phyloP scores from a whole-genome alignment of 2,797 vertebrate genomes.

The Glyptemys insculpta region DNA sequence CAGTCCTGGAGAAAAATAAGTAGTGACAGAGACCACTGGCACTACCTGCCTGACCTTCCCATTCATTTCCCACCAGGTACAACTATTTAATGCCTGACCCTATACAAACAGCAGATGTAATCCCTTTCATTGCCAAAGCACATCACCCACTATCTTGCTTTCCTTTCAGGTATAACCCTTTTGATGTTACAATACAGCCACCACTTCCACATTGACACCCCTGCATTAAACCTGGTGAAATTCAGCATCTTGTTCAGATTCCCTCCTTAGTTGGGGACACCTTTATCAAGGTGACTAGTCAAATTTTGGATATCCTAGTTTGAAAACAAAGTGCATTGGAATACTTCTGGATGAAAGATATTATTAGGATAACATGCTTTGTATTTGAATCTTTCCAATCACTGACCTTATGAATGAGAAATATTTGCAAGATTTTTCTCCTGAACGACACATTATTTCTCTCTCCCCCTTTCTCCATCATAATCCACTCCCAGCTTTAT shows the following conservation, averaged over 20 bases:
- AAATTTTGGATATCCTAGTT: not conserved
- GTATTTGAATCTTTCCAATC: not conserved
- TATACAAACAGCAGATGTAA: not conserved
- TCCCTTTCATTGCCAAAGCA: not conserved
- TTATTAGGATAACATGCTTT: not conserved
- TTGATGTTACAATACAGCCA: not conserved
- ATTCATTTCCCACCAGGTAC: not conserved
- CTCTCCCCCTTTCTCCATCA: not conserved
- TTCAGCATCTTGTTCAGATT: not conserved
- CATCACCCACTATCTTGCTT: fast-evolving
- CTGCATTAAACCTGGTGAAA: not conserved
- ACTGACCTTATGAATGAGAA: not conserved
- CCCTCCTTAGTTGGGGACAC: not conserved
- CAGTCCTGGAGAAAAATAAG: not conserved
- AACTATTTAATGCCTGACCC: fast-evolving
- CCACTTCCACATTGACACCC: not conserved
- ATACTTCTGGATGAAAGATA: not conserved
- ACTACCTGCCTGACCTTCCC: not conserved
- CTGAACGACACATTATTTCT: not conserved
- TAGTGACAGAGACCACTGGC: not conserved
- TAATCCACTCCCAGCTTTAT: not conserved
- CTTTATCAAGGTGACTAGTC: not conserved
- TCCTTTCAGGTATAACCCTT: not conserved
- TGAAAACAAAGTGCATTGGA: not conserved
- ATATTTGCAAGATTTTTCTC: fast-evolving